These are phyloP conservation scores for Neomorphus geoffroyi DNA, from an alignment of 2,797 vertebrate genomes.

Conservation along the genomic window DNA sequence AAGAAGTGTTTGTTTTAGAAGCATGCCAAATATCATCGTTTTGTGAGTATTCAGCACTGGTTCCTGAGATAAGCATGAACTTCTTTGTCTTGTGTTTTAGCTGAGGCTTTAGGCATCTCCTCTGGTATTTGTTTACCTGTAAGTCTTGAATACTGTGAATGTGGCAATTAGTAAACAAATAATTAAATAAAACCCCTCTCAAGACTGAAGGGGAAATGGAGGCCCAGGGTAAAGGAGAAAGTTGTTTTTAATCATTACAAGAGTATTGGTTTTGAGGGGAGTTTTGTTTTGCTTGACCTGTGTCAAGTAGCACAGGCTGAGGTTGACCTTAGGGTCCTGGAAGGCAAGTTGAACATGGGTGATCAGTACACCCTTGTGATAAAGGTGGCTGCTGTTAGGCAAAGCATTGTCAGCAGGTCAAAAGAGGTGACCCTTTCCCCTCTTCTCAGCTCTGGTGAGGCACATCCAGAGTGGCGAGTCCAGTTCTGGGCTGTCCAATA, in stretches of 20 bases:
- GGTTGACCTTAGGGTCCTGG: not conserved
- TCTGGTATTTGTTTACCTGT: not conserved
- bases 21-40: rapidly evolving
- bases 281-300: not conserved
- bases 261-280: not conserved
- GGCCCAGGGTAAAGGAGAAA: not conserved
- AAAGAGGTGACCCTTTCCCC: not conserved
- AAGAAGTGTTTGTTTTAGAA: not conserved
- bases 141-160: not conserved
- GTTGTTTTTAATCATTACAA: not conserved
- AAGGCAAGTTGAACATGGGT: not conserved
- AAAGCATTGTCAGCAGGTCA: rapidly evolving
- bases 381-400: not conserved
- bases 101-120: not conserved
- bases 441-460: not conserved
- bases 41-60: not conserved
- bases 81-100: not conserved
- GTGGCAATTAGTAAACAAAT: not conserved
- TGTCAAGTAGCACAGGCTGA: not conserved
- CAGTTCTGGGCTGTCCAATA: not conserved
- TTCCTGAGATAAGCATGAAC: not conserved
- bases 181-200: not conserved
- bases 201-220: rapidly evolving
- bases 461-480: not conserved
- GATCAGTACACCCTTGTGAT: not conserved